Evolutionary conservation across 1,140 invertebrate genomes (phyloP), one percentile per base, ranked within the genome.

Genomic region (Solenopsis invicta): DNA sequence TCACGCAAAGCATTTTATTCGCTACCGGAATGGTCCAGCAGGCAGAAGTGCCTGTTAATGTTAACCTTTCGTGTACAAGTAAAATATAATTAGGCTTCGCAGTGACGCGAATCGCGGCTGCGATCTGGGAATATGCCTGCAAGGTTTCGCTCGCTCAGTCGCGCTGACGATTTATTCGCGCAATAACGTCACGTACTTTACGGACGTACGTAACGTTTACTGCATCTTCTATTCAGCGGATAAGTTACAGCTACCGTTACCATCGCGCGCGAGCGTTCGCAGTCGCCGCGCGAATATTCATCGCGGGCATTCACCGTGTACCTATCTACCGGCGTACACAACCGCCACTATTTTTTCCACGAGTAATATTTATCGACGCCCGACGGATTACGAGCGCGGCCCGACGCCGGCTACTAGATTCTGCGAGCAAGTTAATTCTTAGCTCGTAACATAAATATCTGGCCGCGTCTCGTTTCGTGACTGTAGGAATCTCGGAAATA

Each of bases 181-280:
- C 74, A 77, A 85, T 85, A 85, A 85, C 74, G 84, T 78, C 75
- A 78, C 72, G 75, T 77, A 85, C 59, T 81, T 87, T 87, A 87
- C 78, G 80, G 67, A 82, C 85, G 54, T 72, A 69, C 80, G 85
- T 80, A 81, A 84, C 80, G 56, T 87, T 87, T 84, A 72, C 85
- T 81, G 64, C 85, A 81, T 87, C 80, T 84, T 87, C 84, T 85
- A 85, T 85, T 85, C 84, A 85, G 74, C 61, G 84, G 72, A 85
- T 85, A 85, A 85, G 75, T 85, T 85, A 85, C 84, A 78, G 84
- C 84, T 78, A 85, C 72, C 75, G 75, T 85, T 85, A 77, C 69
- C 80, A 61, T 84, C 80, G 69, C 18, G 66, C 78, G 52, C 78
- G 52, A 37, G 67, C 80, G 41, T n/a, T 18, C 62, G 48, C 74